A percentile compares a stretch with the other conserved stretches of the same genome.
Conservation (phyloP, 2,888 invertebrate genomes). For the Apeira syringaria region DNA sequence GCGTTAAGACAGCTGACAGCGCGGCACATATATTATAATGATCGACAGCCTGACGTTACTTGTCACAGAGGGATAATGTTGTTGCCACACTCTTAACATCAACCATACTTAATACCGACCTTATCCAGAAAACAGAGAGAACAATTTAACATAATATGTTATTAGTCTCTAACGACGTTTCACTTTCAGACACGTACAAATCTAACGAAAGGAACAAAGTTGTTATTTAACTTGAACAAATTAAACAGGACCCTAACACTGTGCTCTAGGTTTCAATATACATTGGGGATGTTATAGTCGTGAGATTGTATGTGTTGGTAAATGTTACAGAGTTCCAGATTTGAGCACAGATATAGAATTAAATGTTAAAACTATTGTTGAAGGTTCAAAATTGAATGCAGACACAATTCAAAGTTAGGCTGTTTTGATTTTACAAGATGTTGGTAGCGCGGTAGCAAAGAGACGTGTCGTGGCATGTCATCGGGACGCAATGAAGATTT, state of each 20-base stretch:
- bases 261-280: constrained; percentile 47
- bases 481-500: constrained; percentile 83
- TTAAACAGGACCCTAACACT: constrained; percentile 55
- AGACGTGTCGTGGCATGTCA: constrained; percentile 82
- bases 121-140: constrained; percentile 27
- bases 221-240: constrained; percentile 46
- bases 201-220: constrained; percentile 78
- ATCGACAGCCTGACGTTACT: constrained; percentile 81
- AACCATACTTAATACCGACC: constrained; percentile 33
- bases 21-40: constrained; percentile 81
- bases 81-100: constrained; percentile 62
- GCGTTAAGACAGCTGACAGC: constrained; percentile 81
- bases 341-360: constrained; percentile 8
- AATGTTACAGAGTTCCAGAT: constrained; percentile 57
- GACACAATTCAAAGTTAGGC: constrained; percentile 40
- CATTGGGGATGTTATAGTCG: constrained; percentile 40
- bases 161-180: constrained; percentile 46
- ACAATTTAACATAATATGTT: constrained; percentile 26
- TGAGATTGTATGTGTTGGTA: constrained; percentile 58
- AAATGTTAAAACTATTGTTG: constrained; percentile 24
- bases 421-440: constrained; percentile 41
- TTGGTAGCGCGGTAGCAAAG: constrained; percentile 75
- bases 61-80: constrained; percentile 82
- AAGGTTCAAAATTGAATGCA: constrained; percentile 37
- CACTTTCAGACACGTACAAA: constrained; percentile 50